Base-by-base conservation (phyloP, 2,113 vertebrate species). In the Elgaria multicarinata region DNA sequence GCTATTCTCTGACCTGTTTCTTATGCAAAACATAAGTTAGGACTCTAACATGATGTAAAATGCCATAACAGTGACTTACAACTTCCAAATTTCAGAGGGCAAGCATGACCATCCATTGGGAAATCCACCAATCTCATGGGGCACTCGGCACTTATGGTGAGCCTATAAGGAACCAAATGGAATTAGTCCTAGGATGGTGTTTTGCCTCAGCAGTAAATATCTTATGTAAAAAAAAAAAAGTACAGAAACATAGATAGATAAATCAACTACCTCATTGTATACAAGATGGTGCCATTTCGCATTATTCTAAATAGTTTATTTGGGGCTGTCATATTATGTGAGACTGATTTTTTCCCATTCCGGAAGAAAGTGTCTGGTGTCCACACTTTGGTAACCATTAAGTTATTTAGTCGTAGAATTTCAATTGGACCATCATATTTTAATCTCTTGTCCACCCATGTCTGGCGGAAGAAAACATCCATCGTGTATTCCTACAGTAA, bases 331-430 rank as follows among this genome's bases (percentile, higher is more conserved):
- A 99, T 99, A 94, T 99, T 99, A 96, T 99, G 99, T 67, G 98
- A 98, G 44, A 99, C 98, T 9, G 99, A 99, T 95, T 97, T 98
- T 96, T 99, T 99, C 71, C 99, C 99, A 53, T 99, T 99, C 94
- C 99, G 98, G 97, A 99, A 99, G 96, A 99, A 99, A 80, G 99
- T 99, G 94, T 99, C 99, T 13, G 99, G 99, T n/a, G 99, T 99
- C 99, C 99, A 99, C 66, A 99, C 99, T 95, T 99, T 99, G 0
- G 98, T 99, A 95, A 99, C 99, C 99, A 99, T 99, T 96, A 99
- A 96, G 96, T 99, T 99, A 95, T 99, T 99, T 85, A 99, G 96
- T 89, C 99, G 98, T 90, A 99, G 95, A 95, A 99, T 99, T 98
- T 99, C 99, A 91, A 99, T 98, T 0, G 99, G 98, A 1, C 99